Percentiles rank a stretch among this genome's conserved stretches.
Evolutionary conservation across 2,888 invertebrate species (phyloP).

Genomic region (Sminthurinus aureus): DNA sequence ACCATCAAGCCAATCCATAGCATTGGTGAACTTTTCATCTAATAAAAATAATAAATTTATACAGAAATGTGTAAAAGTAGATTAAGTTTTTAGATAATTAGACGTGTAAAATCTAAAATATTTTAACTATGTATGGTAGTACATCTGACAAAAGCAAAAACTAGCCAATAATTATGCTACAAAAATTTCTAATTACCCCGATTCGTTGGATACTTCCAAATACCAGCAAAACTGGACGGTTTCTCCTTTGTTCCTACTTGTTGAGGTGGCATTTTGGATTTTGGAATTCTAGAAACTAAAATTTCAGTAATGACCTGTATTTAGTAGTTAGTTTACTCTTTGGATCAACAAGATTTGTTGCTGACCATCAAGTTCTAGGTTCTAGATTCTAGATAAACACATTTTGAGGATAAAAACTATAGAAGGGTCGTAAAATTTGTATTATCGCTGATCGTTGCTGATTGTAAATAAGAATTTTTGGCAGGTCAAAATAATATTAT

Average conservation of each 20-base stretch:
- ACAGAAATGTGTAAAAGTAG: not conserved
- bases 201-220: slow-evolving; percentile 67
- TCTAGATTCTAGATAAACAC: too few relatives aligned
- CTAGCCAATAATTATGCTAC: too few relatives aligned
- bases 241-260: slow-evolving; percentile 12
- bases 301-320: not conserved
- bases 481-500: too few relatives aligned
- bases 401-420: too few relatives aligned
- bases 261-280: slow-evolving; percentile 16
- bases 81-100: not conserved
- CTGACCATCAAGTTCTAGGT: too few relatives aligned
- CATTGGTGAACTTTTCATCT: slow-evolving; percentile 63
- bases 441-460: too few relatives aligned
- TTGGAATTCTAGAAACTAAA: too few relatives aligned
- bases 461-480: too few relatives aligned
- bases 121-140: slow-evolving; percentile 44
- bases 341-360: not conserved
- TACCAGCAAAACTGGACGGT: slow-evolving; percentile 62
- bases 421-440: too few relatives aligned
- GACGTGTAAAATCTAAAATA: too few relatives aligned
- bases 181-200: slow-evolving; percentile 62
- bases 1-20: slow-evolving; percentile 70
- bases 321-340: not conserved
- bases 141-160: too few relatives aligned
- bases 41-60: not conserved